Conservation (phyloP, 2,797 vertebrate species). For the Enteromius viviparus region DNA sequence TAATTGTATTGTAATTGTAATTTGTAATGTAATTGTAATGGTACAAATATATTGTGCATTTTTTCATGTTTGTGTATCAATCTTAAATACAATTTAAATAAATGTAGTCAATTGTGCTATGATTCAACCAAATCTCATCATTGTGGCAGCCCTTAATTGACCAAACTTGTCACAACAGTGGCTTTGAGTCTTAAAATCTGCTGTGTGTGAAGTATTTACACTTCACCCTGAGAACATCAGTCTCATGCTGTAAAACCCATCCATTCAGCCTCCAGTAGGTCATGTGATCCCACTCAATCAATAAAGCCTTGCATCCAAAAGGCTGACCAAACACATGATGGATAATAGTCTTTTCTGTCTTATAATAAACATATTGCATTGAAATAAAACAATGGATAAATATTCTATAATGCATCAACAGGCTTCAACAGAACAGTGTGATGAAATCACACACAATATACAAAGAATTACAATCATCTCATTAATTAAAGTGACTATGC, state of each 20-base stretch:
- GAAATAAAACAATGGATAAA: neutral
- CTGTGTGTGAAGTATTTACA: neutral
- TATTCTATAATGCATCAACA: neutral
- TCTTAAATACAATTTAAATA: neutral
- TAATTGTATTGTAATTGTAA: no score
- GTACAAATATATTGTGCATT: neutral
- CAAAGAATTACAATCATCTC: neutral
- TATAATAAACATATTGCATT: neutral
- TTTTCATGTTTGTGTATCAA: neutral
- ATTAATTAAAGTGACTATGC: neutral
- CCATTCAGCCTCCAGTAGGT: neutral
- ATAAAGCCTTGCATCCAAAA: neutral
- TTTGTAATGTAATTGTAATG: neutral
- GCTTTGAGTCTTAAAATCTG: neutral
- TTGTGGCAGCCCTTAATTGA: neutral
- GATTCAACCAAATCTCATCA: neutral
- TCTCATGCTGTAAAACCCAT: neutral
- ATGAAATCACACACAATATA: neutral
- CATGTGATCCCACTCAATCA: neutral
- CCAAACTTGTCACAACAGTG: neutral
- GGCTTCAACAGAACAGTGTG: neutral
- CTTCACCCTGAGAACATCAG: neutral
- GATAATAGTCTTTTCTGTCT: neutral
- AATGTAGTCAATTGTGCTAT: neutral
- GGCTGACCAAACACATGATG: constrained; percentile 1